phyloP scores from a whole-genome alignment of 2,888 invertebrate species.

The Brassicogethes aeneus region DNA sequence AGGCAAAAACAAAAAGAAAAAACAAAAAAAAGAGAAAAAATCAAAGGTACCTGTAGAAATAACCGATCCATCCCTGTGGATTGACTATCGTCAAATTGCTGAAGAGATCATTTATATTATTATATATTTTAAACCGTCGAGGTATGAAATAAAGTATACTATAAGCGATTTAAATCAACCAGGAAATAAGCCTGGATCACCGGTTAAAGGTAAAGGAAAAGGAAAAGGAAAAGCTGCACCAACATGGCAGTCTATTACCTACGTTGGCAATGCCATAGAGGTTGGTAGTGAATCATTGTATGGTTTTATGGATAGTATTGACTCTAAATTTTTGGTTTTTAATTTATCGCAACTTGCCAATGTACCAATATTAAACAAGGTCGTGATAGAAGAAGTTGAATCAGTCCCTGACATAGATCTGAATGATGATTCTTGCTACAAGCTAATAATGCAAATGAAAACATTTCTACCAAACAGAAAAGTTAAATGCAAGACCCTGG shows the following conservation, averaged over 20 bases:
- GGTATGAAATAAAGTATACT: not conserved
- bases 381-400: not conserved
- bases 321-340: not conserved
- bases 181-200: too few relatives aligned
- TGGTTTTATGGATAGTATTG: slow-evolving; percentile 15
- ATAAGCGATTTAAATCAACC: not conserved
- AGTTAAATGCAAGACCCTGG: not conserved
- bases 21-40: not conserved
- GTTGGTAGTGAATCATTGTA: not conserved
- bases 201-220: not conserved
- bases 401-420: not conserved
- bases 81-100: not conserved
- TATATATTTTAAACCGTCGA: not conserved
- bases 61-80: not conserved
- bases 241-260: not conserved
- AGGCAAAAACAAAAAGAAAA: too few relatives aligned
- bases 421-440: not conserved
- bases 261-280: too few relatives aligned
- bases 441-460: not conserved
- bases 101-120: not conserved
- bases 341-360: not conserved
- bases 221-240: not conserved
- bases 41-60: not conserved
- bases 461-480: too few relatives aligned
- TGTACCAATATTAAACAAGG: not conserved